Evolutionary conservation across 2,113 vertebrate genomes (phyloP).

Genomic region (Macheiramphus alcinus): DNA sequence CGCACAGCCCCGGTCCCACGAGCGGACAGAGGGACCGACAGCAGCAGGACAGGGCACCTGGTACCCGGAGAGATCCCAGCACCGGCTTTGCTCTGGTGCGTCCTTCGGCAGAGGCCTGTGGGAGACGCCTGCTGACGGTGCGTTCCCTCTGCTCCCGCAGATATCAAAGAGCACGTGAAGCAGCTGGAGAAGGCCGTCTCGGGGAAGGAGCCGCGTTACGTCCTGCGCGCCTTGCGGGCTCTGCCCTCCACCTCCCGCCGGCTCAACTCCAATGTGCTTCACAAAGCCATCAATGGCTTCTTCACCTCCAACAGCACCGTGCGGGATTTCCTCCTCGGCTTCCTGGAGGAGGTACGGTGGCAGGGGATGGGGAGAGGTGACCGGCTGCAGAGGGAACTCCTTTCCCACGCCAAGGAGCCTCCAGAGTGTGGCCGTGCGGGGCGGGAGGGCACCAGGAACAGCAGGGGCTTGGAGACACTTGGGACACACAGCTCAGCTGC

Average conservation of each 20-base stretch:
- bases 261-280: slow-evolving; percentile 90
- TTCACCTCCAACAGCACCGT: slow-evolving; percentile 86
- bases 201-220: slow-evolving; percentile 94
- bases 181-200: slow-evolving; percentile 96
- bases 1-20: accelerated
- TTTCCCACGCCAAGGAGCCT: neutral
- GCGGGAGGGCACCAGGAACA: neutral
- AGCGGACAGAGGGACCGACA: accelerated
- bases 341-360: slow-evolving; percentile 86
- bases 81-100: accelerated
- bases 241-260: slow-evolving; percentile 93
- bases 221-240: slow-evolving; percentile 88
- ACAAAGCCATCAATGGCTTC: slow-evolving; percentile 89
- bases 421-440: accelerated
- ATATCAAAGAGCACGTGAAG: slow-evolving; percentile 95
- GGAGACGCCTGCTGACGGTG: accelerated
- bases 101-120: neutral
- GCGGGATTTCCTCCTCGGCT: slow-evolving; percentile 87
- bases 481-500: accelerated
- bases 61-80: accelerated
- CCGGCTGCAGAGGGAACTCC: accelerated
- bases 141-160: slow-evolving; percentile 43
- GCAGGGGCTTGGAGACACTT: accelerated
- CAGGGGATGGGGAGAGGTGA: accelerated
- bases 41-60: accelerated